phyloP scores from a whole-genome alignment of 2,797 vertebrate species.

The Sebastes diploproa region DNA sequence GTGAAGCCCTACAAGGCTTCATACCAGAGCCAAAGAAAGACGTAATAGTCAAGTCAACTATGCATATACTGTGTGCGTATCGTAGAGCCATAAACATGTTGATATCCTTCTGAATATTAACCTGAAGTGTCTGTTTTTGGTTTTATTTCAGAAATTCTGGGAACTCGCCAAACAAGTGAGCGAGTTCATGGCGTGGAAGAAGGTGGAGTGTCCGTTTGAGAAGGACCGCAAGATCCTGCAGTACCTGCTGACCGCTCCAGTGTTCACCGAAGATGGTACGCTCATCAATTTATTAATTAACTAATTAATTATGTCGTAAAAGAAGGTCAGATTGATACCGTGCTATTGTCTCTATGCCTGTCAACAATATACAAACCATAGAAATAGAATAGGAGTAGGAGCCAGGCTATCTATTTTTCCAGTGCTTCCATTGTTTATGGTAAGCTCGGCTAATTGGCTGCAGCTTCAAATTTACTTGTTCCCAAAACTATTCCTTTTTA shows the following conservation, averaged over 20 bases:
- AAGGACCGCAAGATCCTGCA: constrained; percentile 92
- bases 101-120: neutral
- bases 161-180: constrained; percentile 94
- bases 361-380: neutral
- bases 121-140: accelerated
- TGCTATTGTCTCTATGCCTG: neutral
- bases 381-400: too few species aligned
- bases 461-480: too few species aligned
- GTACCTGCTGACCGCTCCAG: constrained; percentile 90
- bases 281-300: neutral
- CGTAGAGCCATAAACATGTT: neutral
- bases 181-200: constrained; percentile 95
- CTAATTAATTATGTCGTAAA: neutral
- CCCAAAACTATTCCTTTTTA: neutral
- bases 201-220: constrained; percentile 95
- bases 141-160: constrained; percentile 90
- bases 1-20: neutral
- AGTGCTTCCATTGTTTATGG: too few species aligned
- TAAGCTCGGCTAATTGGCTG: too few species aligned
- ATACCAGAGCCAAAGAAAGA: too few species aligned
- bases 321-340: neutral
- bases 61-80: neutral
- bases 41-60: neutral
- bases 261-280: constrained; percentile 93
- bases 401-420: too few species aligned